A percentile compares a stretch with the other conserved stretches of the same genome.
Evolutionary conservation across 2,113 vertebrate species (phyloP).

Genomic region (Reinhardtius hippoglossoides): DNA sequence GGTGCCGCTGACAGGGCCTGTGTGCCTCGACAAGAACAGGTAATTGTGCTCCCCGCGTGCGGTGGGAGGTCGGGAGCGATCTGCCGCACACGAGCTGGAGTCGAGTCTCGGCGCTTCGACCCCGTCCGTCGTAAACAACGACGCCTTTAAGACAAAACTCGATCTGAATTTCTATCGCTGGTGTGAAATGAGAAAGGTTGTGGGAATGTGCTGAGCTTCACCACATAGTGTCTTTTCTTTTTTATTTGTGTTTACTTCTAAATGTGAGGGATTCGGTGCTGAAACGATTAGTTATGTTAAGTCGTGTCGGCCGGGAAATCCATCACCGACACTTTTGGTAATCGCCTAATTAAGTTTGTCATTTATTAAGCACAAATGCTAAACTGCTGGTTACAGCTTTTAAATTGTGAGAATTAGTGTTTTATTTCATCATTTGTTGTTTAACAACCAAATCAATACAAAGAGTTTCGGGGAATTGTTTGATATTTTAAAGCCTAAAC

Average conservation of each 20-base stretch:
- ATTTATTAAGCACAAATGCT: neutral
- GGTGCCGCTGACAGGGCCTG: conserved; percentile 72
- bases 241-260: neutral
- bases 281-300: neutral
- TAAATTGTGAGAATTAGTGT: neutral
- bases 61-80: conserved; percentile 60
- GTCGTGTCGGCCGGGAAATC: neutral
- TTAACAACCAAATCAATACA: neutral
- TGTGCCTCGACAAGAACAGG: conserved; percentile 69
- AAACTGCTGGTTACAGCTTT: neutral
- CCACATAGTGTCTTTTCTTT: neutral
- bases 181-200: neutral
- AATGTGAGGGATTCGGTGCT: neutral
- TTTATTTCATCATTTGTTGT: neutral
- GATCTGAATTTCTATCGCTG: conserved; percentile 4
- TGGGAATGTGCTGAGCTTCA: neutral
- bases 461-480: neutral
- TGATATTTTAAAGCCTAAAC: neutral
- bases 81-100: conserved; percentile 40
- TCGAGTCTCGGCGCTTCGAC: conserved; percentile 43
- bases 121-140: conserved; percentile 55
- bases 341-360: neutral
- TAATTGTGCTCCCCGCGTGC: conserved; percentile 79
- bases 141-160: conserved; percentile 26
- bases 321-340: neutral